phyloP scores from a whole-genome alignment of 2,797 vertebrate genomes.

The Sebastes variabilis region DNA sequence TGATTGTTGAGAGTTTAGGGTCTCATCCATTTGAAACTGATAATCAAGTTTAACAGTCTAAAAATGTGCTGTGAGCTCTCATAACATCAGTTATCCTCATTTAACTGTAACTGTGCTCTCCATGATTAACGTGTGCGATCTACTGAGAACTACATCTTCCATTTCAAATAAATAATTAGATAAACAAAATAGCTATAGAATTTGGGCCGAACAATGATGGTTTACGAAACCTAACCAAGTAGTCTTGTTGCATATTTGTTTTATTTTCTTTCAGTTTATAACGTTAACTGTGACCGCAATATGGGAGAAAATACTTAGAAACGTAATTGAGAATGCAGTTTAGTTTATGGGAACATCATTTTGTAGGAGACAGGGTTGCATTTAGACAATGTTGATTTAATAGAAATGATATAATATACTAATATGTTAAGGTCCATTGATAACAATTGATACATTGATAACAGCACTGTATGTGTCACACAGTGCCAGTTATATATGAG shows the following conservation, averaged over 20 bases:
- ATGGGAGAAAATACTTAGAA: neutral
- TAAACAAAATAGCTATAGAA: neutral
- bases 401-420: slow-evolving; percentile 15
- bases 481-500: slow-evolving; percentile 22
- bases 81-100: neutral
- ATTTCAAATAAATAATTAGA: neutral
- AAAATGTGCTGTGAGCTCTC: neutral
- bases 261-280: neutral
- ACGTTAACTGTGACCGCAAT: neutral
- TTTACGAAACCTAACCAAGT: neutral
- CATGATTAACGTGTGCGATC: neutral
- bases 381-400: slow-evolving; percentile 16
- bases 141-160: neutral
- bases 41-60: neutral
- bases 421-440: slow-evolving; percentile 11
- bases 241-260: neutral
- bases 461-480: slow-evolving; percentile 22
- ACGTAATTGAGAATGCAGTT: neutral
- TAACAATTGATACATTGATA: no score
- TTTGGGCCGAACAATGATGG: neutral
- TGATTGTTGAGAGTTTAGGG: neutral
- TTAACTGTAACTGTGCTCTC: neutral
- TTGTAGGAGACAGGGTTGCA: neutral
- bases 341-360: neutral
- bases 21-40: neutral